Percentiles rank a stretch among this genome's conserved stretches.
These are phyloP conservation scores for Protomyctophum bolini DNA, from an alignment of 2,113 vertebrate genomes.

Conservation along the genomic window DNA sequence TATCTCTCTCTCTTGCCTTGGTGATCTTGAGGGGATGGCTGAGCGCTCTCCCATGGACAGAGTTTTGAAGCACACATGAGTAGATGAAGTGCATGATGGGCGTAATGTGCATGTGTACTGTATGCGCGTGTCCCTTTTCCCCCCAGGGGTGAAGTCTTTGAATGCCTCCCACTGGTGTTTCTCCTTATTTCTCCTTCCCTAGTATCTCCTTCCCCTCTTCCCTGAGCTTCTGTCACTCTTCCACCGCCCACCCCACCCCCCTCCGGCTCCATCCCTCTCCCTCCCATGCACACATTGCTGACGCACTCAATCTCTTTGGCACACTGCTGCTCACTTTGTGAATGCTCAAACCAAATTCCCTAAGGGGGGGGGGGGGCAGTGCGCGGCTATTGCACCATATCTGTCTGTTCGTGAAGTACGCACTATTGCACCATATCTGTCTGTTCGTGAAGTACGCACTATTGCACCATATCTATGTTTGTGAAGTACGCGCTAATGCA, in stretches of 20 bases:
- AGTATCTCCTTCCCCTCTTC: neutral
- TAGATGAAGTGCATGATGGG: constrained; percentile 51
- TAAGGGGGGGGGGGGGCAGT: neutral
- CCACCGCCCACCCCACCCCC: constrained; percentile 12
- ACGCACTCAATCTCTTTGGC: constrained; percentile 42
- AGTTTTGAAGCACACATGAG: constrained; percentile 59
- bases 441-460: neutral
- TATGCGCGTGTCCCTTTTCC: constrained; percentile 22
- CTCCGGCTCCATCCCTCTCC: neutral
- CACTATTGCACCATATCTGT: neutral
- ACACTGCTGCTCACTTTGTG: constrained; percentile 39
- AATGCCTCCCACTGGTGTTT: neutral
- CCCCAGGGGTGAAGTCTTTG: constrained; percentile 45
- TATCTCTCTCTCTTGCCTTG: constrained; percentile 13
- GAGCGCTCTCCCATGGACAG: constrained; percentile 52
- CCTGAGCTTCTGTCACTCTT: constrained; percentile 19
- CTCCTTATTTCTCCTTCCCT: neutral
- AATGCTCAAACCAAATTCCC: constrained; percentile 35
- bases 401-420: no score
- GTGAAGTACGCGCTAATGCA: neutral
- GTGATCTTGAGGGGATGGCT: constrained; percentile 51
- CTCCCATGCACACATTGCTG: constrained; percentile 27
- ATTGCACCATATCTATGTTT: neutral
- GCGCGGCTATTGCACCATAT: neutral
- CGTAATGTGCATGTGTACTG: neutral